A percentile compares a stretch with the other conserved stretches of the same genome.
Conservation (phyloP, 2,113 vertebrate species). For the Cyrtonyx montezumae region DNA sequence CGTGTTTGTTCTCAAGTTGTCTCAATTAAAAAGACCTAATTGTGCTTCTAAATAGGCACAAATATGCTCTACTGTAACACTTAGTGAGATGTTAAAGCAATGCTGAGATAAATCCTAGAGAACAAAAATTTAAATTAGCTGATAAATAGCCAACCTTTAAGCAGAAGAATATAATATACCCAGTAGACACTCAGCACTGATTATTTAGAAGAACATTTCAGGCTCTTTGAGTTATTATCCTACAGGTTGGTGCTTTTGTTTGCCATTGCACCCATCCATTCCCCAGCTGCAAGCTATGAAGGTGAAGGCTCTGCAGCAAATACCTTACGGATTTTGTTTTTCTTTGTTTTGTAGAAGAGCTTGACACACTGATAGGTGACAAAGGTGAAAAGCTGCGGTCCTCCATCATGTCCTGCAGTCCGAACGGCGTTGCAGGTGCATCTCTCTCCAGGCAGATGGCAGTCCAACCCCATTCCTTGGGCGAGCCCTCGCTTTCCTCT, state of each 20-base stretch:
- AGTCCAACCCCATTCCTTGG: conserved; percentile 24
- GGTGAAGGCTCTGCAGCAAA: not conserved
- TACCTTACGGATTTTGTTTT: not conserved
- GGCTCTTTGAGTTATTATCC: not conserved
- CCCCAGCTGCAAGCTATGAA: not conserved
- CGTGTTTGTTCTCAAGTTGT: not conserved
- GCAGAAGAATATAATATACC: not conserved
- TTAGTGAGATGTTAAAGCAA: not conserved
- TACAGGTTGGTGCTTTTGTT: rapidly evolving
- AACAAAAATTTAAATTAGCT: not conserved
- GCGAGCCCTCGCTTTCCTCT: conserved; percentile 63
- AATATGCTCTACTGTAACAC: not conserved
- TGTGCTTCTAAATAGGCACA: not conserved
- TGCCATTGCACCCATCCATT: not conserved
- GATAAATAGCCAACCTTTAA: not conserved
- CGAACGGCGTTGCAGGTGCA: conserved; percentile 46
- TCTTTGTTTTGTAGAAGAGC: conserved; percentile 83
- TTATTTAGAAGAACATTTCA: not conserved
- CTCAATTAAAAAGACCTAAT: not conserved
- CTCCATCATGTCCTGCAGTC: conserved; percentile 64
- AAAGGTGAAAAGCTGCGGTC: conserved; percentile 82
- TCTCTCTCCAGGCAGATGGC: conserved; percentile 69
- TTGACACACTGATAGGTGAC: conserved; percentile 90
- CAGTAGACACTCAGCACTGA: not conserved
- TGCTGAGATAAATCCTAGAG: rapidly evolving